Conservation (phyloP, 2,113 vertebrate genomes). For the Muntiacus reevesi region DNA sequence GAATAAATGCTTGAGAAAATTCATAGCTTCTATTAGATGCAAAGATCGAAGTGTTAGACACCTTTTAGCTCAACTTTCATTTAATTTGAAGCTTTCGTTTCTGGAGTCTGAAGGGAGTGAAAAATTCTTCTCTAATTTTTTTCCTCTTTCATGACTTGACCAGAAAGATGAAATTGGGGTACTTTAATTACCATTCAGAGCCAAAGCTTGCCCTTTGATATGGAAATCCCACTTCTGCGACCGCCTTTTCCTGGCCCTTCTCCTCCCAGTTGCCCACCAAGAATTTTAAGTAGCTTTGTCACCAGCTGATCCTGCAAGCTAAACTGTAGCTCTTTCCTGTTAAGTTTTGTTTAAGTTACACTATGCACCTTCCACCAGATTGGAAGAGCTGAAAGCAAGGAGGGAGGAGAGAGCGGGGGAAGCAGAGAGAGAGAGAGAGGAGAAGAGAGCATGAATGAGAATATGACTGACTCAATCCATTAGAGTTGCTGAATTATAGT, state of each 20-base stretch:
- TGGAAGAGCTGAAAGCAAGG: constrained; percentile 35
- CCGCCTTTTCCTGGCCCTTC: constrained; percentile 83
- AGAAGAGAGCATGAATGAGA: background rate
- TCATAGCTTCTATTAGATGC: constrained; percentile 77
- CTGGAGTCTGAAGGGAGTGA: constrained; percentile 79
- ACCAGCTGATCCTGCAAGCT: constrained; percentile 87
- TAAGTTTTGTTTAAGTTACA: constrained; percentile 68
- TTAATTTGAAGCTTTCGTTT: constrained; percentile 80
- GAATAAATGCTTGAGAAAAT: constrained; percentile 75
- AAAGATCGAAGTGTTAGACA: constrained; percentile 75
- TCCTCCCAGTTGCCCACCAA: constrained; percentile 85
- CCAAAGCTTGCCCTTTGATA: constrained; percentile 97
- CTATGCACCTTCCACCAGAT: constrained; percentile 17
- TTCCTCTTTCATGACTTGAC: constrained; percentile 91
- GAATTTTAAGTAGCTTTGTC: constrained; percentile 93
- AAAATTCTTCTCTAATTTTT: constrained; percentile 86
- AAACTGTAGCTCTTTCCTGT: constrained; percentile 68
- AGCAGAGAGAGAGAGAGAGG: rapidly evolving
- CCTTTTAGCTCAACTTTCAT: constrained; percentile 83
- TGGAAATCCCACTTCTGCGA: constrained; percentile 94
- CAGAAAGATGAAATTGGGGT: constrained; percentile 93
- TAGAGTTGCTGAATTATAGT: background rate
- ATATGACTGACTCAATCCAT: background rate
- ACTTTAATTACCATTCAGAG: constrained; percentile 97
- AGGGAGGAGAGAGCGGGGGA: background rate